A percentile compares a stretch with the other conserved stretches of the same genome.
phyloP scores from a whole-genome alignment of 2,113 vertebrate genomes.

The Grammomys dolichurus region DNA sequence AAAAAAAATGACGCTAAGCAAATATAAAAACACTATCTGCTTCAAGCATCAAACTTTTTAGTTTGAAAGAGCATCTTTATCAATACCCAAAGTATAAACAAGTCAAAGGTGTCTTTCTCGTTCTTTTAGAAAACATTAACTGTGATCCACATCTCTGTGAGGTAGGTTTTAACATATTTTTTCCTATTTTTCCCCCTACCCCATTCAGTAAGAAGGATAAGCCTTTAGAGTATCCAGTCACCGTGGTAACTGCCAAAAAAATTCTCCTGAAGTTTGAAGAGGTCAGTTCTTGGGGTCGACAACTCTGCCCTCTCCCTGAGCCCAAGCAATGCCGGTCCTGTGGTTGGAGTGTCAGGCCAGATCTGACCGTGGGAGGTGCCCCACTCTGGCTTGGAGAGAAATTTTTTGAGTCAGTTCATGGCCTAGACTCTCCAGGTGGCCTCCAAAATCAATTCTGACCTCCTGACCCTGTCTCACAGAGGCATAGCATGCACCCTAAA shows the following conservation, averaged over 20 bases:
- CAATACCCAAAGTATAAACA: slow-evolving; percentile 37
- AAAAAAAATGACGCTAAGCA: background rate
- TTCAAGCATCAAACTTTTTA: slow-evolving; percentile 38
- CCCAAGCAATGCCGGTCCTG: slow-evolving; percentile 88
- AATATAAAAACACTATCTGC: background rate
- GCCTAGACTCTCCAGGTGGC: slow-evolving; percentile 98
- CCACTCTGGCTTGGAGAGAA: slow-evolving; percentile 94
- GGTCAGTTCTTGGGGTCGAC: slow-evolving; percentile 97
- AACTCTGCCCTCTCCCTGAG: slow-evolving; percentile 91
- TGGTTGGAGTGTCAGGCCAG: slow-evolving; percentile 86
- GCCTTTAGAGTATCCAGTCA: slow-evolving; percentile 96
- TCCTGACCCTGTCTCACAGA: slow-evolving; percentile 95
- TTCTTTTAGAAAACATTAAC: slow-evolving; percentile 29
- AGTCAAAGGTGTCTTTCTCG: slow-evolving; percentile 12
- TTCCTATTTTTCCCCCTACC: slow-evolving; percentile 77
- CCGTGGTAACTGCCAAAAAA: slow-evolving; percentile 99
- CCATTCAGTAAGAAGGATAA: slow-evolving; percentile 95
- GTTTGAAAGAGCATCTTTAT: slow-evolving; percentile 44
- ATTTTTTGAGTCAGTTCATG: slow-evolving; percentile 99
- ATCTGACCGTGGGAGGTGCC: slow-evolving; percentile 92
- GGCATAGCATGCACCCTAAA: slow-evolving; percentile 91
- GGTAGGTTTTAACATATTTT: slow-evolving; percentile 87
- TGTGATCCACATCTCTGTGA: slow-evolving; percentile 80
- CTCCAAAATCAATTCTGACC: slow-evolving; percentile 99
- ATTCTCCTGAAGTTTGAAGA: slow-evolving; percentile 99